Evolutionary conservation across 2,888 invertebrate species (phyloP), one percentile per base, ranked within the genome.

Genomic region (Amphiduros pacificus): DNA sequence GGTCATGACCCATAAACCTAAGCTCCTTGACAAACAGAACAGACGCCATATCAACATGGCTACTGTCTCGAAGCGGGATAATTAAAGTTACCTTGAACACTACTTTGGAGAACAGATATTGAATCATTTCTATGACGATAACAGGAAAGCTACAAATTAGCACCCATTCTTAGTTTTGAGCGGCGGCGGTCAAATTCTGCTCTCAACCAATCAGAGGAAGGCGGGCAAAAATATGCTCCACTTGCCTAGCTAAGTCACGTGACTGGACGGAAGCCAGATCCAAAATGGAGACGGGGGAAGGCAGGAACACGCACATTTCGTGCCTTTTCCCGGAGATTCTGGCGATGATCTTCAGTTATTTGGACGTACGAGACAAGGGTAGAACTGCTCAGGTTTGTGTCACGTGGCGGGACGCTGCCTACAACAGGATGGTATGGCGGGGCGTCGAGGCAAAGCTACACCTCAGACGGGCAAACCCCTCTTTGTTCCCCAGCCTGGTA

Each of bases 391-490:
- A 93, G 84, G 94, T 94, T 67, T 84, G 84, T 71, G 65, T 88
- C 61, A 85, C 91, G 62, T 96, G 95, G 94, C 86, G 93, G 64
- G 94, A 95, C 78, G 94, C 94, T 51, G 91, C 93, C 31, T 94
- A 95, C 83, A 90, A 92, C 74, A 90, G 93, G 73, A 91, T 91
- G 44, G 94, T 96, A 24, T 96, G 96, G 96, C 89, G 92, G 71
- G 93, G 93, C 57, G 93, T 94, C 32, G 93, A 94, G 80, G 94
- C 95, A 0, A 91, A 92, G 73, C 84, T 96, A 67, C 95, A 96
- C 81, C 86, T 96, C 55, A 87, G 92, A 66, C 76, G 80, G 27
- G 89, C 93, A 66, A 90, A 91, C 66, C 90, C 91, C 17, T 90
- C 90, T 72, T 86, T 96, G 61, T 94, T 94, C 84, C 88, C 90